A percentile compares a stretch with the other conserved stretches of the same genome.
Conservation (phyloP, 2,113 vertebrate species). For the Shinisaurus crocodilurus region DNA sequence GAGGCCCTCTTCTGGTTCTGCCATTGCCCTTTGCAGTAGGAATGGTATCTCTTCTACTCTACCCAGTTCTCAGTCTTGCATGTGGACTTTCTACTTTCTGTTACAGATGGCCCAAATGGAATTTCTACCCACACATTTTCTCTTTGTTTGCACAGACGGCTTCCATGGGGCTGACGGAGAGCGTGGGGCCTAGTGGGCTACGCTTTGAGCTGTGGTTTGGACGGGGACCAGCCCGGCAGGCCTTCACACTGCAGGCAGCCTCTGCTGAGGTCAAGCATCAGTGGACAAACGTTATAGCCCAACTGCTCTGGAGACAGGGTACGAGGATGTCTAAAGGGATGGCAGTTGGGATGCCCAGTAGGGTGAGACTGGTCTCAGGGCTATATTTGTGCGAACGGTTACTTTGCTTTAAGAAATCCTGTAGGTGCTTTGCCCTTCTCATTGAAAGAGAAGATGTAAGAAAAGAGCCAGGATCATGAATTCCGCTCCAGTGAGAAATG, state of each 20-base stretch:
- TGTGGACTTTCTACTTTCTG: neutral
- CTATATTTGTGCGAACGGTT: neutral
- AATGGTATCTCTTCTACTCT: neutral
- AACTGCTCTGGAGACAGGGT: conserved; percentile 88
- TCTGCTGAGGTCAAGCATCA: conserved; percentile 75
- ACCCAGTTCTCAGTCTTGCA: neutral
- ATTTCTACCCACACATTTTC: conserved; percentile 11
- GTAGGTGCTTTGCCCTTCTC: neutral
- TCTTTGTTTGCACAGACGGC: conserved; percentile 76
- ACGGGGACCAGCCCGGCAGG: conserved; percentile 81
- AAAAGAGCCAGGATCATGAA: neutral
- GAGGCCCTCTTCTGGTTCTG: neutral
- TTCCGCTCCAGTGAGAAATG: neutral
- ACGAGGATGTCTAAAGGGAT: neutral
- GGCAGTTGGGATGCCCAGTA: no score
- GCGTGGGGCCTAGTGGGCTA: conserved; percentile 85
- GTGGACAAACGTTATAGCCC: conserved; percentile 89
- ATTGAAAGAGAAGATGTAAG: neutral
- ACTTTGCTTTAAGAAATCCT: neutral
- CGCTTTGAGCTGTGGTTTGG: conserved; percentile 91
- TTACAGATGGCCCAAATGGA: neutral
- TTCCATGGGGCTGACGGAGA: conserved; percentile 92
- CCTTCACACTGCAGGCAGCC: conserved; percentile 83
- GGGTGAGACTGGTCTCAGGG: neutral
- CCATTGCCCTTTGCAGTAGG: neutral